phyloP scores from a whole-genome alignment of 2,797 vertebrate species.

The Myotis daubentonii region DNA sequence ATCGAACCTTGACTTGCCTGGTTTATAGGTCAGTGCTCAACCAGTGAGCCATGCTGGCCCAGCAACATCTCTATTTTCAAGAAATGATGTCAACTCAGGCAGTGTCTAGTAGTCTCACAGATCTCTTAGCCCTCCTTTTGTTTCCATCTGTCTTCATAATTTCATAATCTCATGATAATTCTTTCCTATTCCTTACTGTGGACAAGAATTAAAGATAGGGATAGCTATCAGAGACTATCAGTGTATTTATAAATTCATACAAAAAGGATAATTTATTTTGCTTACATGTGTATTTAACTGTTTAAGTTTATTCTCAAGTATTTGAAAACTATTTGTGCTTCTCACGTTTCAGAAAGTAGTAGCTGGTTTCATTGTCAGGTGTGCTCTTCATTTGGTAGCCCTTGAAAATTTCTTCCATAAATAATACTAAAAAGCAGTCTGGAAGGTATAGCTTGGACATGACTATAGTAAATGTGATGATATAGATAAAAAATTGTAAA shows the following conservation, averaged over 20 bases:
- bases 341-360: not conserved
- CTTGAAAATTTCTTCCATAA: not conserved
- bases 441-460: not conserved
- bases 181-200: not conserved
- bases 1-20: too few relatives aligned
- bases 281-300: not conserved
- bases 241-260: not conserved
- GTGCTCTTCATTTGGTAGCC: not conserved
- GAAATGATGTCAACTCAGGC: not conserved
- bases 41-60: too few relatives aligned
- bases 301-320: constrained; percentile 5
- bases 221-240: not conserved
- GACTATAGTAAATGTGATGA: not conserved
- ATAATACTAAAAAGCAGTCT: not conserved
- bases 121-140: not conserved
- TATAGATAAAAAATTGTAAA: not conserved
- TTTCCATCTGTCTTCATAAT: not conserved
- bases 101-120: not conserved
- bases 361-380: not conserved
- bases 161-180: not conserved
- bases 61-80: not conserved
- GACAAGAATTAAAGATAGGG: not conserved
- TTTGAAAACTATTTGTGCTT: not conserved
- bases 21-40: too few relatives aligned
- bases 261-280: not conserved